phyloP scores from a whole-genome alignment of 2,797 vertebrate species.

The Rhinogobio ventralis region DNA sequence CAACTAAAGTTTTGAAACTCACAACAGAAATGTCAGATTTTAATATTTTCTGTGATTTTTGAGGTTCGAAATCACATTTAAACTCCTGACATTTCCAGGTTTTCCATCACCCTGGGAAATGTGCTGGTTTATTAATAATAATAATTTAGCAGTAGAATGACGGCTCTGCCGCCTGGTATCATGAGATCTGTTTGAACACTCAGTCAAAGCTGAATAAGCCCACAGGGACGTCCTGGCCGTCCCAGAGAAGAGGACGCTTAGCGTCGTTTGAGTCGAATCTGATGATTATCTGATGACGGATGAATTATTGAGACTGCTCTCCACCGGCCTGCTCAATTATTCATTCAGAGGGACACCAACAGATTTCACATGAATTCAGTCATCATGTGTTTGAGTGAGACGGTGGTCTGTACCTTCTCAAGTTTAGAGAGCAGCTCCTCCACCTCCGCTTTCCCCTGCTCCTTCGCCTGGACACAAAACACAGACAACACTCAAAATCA shows the following conservation, averaged over 20 bases:
- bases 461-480: conserved; percentile 84
- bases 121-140: background rate
- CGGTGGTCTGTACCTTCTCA: conserved; percentile 86
- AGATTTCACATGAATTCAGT: background rate
- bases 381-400: background rate
- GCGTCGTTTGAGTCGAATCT: background rate
- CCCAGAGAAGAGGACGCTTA: background rate
- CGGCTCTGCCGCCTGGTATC: background rate
- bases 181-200: background rate
- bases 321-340: background rate
- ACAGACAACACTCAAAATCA: background rate
- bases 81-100: background rate
- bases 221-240: background rate
- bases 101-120: background rate
- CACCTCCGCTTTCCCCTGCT: conserved; percentile 92
- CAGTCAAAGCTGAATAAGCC: background rate
- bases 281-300: background rate
- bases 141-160: background rate
- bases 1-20: background rate
- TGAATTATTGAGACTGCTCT: background rate
- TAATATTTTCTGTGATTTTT: background rate
- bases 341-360: background rate
- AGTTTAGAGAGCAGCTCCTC: conserved; percentile 89
- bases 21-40: background rate
- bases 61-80: background rate